These are phyloP conservation scores for Penaeus vannamei DNA, from an alignment of 1,140 invertebrate genomes.

Conservation along the genomic window DNA sequence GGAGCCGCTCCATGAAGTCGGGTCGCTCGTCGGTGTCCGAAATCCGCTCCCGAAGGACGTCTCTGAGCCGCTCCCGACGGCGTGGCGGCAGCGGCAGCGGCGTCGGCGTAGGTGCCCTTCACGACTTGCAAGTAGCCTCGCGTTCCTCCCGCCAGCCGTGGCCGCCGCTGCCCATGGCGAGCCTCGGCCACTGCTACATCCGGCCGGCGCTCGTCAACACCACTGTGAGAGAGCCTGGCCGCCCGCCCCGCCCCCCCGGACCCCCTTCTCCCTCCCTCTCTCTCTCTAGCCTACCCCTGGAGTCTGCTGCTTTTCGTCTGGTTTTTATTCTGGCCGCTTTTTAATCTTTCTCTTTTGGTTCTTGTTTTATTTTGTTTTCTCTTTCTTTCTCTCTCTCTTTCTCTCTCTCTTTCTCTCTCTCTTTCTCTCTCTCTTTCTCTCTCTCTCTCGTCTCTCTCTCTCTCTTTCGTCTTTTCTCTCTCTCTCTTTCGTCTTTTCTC, in stretches of 20 bases:
- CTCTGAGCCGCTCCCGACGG: constrained; percentile 21
- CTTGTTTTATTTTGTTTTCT: not conserved
- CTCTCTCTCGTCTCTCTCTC: not conserved
- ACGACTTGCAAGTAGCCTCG: not conserved
- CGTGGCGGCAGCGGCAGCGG: not conserved
- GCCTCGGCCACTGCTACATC: not conserved
- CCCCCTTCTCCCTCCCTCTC: too few relatives aligned
- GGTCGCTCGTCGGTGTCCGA: constrained; percentile 52
- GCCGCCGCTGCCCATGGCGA: constrained; percentile 26
- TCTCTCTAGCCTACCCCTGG: too few relatives aligned
- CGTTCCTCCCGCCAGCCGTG: constrained; percentile 16
- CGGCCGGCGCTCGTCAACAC: too few relatives aligned
- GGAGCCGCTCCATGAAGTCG: constrained; percentile 63
- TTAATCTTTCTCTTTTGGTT: not conserved
- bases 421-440: too few relatives aligned
- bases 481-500: not conserved
- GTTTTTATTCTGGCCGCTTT: not conserved
- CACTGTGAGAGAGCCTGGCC: too few relatives aligned
- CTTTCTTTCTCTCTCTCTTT: not conserved
- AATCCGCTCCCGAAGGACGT: constrained; percentile 36
- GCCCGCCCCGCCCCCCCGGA: too few relatives aligned
- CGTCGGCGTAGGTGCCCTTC: constrained; percentile 20
- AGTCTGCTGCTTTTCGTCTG: not conserved
- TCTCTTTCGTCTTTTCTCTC: not conserved
- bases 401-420: not conserved